Conservation (phyloP, 2,113 vertebrate genomes). For the Heptranchias perlo region DNA sequence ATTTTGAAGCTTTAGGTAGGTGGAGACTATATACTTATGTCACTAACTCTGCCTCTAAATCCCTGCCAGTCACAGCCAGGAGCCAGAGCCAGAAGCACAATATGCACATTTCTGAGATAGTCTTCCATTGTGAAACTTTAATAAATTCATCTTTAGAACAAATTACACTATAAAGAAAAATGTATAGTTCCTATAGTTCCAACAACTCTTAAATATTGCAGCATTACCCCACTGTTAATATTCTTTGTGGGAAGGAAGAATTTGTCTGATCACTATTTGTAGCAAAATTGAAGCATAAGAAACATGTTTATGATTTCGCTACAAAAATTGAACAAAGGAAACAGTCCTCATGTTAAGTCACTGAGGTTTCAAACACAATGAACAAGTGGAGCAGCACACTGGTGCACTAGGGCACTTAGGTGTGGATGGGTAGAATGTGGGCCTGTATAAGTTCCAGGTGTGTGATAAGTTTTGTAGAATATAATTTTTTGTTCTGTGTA, state of each 20-base stretch:
- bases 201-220: background rate
- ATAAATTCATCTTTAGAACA: background rate
- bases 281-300: background rate
- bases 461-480: background rate
- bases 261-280: background rate
- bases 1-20: background rate
- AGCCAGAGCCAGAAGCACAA: background rate
- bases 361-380: background rate
- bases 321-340: background rate
- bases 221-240: background rate
- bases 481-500: background rate
- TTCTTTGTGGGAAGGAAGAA: background rate
- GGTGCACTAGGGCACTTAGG: background rate
- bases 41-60: background rate
- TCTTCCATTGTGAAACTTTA: background rate
- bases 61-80: background rate
- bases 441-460: background rate
- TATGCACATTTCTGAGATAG: background rate
- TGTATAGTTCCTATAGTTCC: too few species aligned
- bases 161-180: background rate
- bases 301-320: background rate
- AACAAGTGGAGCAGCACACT: background rate
- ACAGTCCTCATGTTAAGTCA: background rate
- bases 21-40: background rate
- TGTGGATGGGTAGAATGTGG: too few species aligned